Base-by-base conservation (phyloP, 2,797 vertebrate species). In the Todus mexicanus region DNA sequence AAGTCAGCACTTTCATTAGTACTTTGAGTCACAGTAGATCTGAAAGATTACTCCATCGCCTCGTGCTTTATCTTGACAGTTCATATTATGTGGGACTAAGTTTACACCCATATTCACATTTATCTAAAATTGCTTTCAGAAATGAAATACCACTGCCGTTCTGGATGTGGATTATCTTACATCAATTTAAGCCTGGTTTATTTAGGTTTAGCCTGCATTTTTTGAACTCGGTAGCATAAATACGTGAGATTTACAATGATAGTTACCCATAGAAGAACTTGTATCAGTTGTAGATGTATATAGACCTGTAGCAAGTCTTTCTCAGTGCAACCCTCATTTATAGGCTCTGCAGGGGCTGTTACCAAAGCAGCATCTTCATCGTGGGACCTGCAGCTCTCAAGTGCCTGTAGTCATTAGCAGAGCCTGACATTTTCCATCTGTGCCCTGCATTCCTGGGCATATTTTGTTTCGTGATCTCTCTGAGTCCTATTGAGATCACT, bases 61-160 rank as follows among this genome's bases (percentile, higher is more conserved):
- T 89, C 47, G 9, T 75, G 19, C 63, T 84, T 71, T 93, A 75
- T 91, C 92, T 92, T 80, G 75, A 86, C 79, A 91, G 69, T 60
- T 93, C 80, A 63, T 88, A 73, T 81, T 84, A 48, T 29, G 17
- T 64, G 83, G 88, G n/a, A 38, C 60, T 12, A 43, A 64, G 51
- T 57, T 68, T 92, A 42, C 31, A 57, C 5, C 29, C 14, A 5
- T 82, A 37, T 22, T 56, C 11, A 7, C 64, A 47, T 86, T 86
- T 87, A 89, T 94, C 90, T 95, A 16, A 89, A 96, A 88, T 88
- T 78, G 63, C 8, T 82, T 91, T 90, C 5, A 76, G 21, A 92
- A 84, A 53, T 78, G 2, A 85, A 89, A 89, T 81, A 63, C 27
- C 48, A n/a, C 60, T 92, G 74, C 33, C 45, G 20, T 75, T 79